Base-by-base conservation (phyloP, 2,797 vertebrate genomes). In the Neopelma chrysocephalum region DNA sequence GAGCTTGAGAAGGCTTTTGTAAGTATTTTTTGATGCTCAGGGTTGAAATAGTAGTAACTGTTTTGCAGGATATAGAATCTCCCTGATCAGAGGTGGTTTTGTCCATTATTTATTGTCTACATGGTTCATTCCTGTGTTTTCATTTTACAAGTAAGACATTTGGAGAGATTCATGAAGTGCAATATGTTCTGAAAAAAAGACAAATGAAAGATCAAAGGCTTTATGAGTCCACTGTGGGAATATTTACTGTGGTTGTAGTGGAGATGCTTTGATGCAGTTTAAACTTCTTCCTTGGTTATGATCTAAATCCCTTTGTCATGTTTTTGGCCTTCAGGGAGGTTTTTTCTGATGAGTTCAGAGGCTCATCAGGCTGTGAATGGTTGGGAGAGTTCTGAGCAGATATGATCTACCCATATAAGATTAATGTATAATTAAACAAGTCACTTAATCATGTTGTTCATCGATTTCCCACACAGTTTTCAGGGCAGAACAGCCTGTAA, bases 361-460 rank as follows among this genome's bases (percentile, higher is more conserved):
- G 51, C 29, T 53, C 51, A 53, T 53, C 13, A 84, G 43, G 7
- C 62, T 82, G 26, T 57, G 43, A 89, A 53, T 48, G 8, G 14
- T 3, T 79, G 48, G 43, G 61, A 92, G 54, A 87, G 47, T 77
- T 93, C 70, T 79, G n/a, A 93, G 47, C 10, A 79, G 54, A 84
- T 60, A 95, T 23, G 31, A 70, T 79, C 66, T 89, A 50, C 58
- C 27, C 36, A n/a, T 72, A 73, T 32, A 87, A 92, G 62, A 93
- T 79, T 93, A 84, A 93, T 87, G 29, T 54, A 90, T 84, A 94
- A 96, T 94, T 96, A 79, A 97, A 70, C n/a, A 82, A 89, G 66
- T 86, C 38, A 83, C 66, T 94, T 71, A 69, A 88, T 94, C 69
- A 86, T 66, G 45, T 47, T 83, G 26, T 36, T 82, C 82, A 79